Percentiles rank a stretch among this genome's conserved stretches.
phyloP scores from a whole-genome alignment of 2,888 invertebrate species.

The Ophioninae sp. region DNA sequence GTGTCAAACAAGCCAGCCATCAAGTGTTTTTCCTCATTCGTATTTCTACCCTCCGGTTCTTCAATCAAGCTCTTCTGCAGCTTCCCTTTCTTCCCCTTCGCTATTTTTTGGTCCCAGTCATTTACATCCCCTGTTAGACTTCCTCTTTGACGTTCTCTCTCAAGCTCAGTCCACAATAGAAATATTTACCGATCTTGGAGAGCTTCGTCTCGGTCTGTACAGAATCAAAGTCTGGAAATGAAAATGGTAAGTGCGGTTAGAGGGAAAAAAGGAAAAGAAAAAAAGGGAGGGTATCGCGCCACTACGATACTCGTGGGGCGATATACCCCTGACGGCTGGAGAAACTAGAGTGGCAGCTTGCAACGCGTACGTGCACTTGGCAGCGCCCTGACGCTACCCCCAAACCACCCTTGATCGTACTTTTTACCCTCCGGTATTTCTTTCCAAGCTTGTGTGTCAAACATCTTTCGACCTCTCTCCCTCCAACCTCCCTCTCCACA shows the following conservation, averaged over 20 bases:
- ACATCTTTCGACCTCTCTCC: slow-evolving; percentile 34
- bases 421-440: slow-evolving; percentile 24
- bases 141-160: neutral
- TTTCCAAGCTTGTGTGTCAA: slow-evolving; percentile 47
- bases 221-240: slow-evolving; percentile 29
- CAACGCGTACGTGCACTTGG: slow-evolving; percentile 19
- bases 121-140: neutral
- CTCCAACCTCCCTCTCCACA: neutral
- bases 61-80: slow-evolving; percentile 35
- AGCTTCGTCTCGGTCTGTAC: slow-evolving; percentile 19
- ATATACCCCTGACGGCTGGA: slow-evolving; percentile 10
- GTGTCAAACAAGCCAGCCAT: slow-evolving; percentile 39
- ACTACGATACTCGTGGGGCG: neutral
- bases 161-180: slow-evolving; percentile 33
- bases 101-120: slow-evolving; percentile 1
- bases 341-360: slow-evolving; percentile 41
- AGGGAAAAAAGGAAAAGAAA: neutral
- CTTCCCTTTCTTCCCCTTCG: slow-evolving; percentile 37
- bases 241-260: slow-evolving; percentile 5
- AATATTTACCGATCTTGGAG: slow-evolving; percentile 46
- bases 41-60: slow-evolving; percentile 23
- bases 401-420: slow-evolving; percentile 32
- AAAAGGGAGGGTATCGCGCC: slow-evolving; percentile 38
- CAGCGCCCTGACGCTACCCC: slow-evolving; percentile 11
- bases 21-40: slow-evolving; percentile 49